phyloP scores from a whole-genome alignment of 2,888 invertebrate genomes.

The Salticus scenicus region DNA sequence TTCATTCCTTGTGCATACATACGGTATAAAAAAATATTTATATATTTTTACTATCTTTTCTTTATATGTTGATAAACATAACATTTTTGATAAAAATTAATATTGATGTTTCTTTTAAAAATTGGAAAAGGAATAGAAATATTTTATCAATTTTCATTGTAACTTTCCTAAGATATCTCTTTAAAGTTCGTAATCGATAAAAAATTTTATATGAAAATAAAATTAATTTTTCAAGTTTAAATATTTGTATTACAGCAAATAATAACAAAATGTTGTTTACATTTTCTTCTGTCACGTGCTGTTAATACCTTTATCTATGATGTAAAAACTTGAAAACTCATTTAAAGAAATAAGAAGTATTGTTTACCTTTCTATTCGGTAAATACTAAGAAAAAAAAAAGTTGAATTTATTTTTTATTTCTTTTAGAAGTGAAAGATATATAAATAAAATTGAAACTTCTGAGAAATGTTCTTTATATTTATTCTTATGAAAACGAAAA shows the following conservation, averaged over 20 bases:
- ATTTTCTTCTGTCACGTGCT: neutral
- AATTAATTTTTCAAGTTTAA: neutral
- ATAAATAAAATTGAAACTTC: neutral
- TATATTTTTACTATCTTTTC: too few relatives aligned
- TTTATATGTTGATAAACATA: too few relatives aligned
- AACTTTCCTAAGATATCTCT: too few relatives aligned
- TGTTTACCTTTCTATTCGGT: neutral
- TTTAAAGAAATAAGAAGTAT: neutral
- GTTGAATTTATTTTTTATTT: too few relatives aligned
- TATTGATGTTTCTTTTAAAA: too few relatives aligned
- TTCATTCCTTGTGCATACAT: too few relatives aligned
- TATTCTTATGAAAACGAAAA: conserved; percentile 9
- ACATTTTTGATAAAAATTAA: too few relatives aligned
- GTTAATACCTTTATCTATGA: neutral
- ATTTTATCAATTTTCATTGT: too few relatives aligned
- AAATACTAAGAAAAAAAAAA: neutral
- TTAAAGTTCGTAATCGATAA: too few relatives aligned
- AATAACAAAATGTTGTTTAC: neutral
- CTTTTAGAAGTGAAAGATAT: neutral
- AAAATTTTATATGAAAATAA: neutral
- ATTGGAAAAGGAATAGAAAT: too few relatives aligned
- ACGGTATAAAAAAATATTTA: too few relatives aligned
- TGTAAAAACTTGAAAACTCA: neutral
- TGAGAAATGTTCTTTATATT: neutral
- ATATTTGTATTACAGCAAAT: neutral